Evolutionary conservation across 2,797 vertebrate species (phyloP), one percentile per base, ranked within the genome.

Genomic region (Peromyscus nudipes): DNA sequence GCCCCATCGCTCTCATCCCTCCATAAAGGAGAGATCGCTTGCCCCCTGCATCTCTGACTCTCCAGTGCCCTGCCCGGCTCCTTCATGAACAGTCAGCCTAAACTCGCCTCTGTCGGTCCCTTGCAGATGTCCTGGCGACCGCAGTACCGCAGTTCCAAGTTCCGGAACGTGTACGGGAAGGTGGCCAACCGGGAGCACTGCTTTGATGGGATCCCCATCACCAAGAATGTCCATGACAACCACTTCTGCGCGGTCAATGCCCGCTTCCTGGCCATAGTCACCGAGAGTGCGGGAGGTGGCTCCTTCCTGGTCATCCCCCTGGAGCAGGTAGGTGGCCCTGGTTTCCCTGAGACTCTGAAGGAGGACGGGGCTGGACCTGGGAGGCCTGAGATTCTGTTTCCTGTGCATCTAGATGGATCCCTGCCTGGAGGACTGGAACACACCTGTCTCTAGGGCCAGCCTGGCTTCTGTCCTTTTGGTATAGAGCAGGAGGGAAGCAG

Each of bases 111-210:
- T 77, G 19, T n/a, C 37, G 60, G 81, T 71, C 84, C 65, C 95
- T 89, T 3, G 0, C 98, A 99, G 99, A 99, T 99, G 99, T 99
- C 99, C 99, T 99, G 99, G 99, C 99, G 99, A 95, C 99, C 99
- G 73, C 99, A 99, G 90, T 99, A 99, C 99, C 99, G 99, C 99
- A 99, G 99, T 99, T 99, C 99, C 99, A 99, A 99, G 99, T 99
- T 99, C 99, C 99, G 99, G 98, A 99, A 99, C 0, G 99, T 99
- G 79, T 99, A 99, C 0, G 99, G 99, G 90, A 99, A 99, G 98
- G 99, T 99, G 93, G 99, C 99, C 91, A 99, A 99, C 98, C 98
- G 99, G 98, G 99, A 99, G 98, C 99, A 99, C 98, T 99, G 99
- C 99, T 99, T 99, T 40, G 99, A 99, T 0, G 99, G 99, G 1